Evolutionary conservation across 2,888 invertebrate genomes (phyloP), one percentile per base, ranked within the genome.

Genomic region (Gandaritis pyraliata): DNA sequence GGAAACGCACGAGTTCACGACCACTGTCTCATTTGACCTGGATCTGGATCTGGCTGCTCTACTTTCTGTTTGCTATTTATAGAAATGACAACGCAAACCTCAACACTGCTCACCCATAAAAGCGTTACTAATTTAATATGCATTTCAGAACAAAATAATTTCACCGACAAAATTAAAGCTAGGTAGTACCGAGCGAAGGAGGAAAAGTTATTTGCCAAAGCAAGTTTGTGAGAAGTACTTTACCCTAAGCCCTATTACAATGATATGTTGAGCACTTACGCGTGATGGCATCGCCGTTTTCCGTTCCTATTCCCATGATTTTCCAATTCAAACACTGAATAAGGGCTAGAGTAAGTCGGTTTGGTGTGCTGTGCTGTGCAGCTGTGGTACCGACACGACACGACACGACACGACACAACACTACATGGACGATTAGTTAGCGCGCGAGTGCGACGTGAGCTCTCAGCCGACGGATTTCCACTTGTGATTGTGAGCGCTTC

Each of bases 271-370:
- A 29, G 46, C 68, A 87, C 89, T 89, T 76, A 89, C 89, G 69
- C 64, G 83, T 82, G 72, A 87, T 76, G 59, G 75, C 78, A 71
- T 84, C 82, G 64, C 69, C 78, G 71, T 72, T 81, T 73, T 73
- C 81, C 65, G 84, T 76, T 70, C 79, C 85, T 89, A 90, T 89
- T 70, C 79, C 85, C 90, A 90, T 89, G 77, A 72, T 80, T 72
- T 2, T 15, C 2, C 33, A 75, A 74, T 70, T 61, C 76, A 74
- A 15, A 38, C 62, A 62, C 54, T 54, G 23, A 51, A 7, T 33
- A 45, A 33, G 46, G 8, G 53, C 49, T 33, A 29, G 46, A 46
- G 36, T 39, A 53, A 48, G 5, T 38, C 18, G 45, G n/a, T 39
- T 39, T 47, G 47, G 6, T 56, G 46, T 39, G 56, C n/a, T n/a